Percentiles rank a stretch among this genome's conserved stretches.
Evolutionary conservation across 2,888 invertebrate genomes (phyloP).

Genomic region (Maniola hyperantus): DNA sequence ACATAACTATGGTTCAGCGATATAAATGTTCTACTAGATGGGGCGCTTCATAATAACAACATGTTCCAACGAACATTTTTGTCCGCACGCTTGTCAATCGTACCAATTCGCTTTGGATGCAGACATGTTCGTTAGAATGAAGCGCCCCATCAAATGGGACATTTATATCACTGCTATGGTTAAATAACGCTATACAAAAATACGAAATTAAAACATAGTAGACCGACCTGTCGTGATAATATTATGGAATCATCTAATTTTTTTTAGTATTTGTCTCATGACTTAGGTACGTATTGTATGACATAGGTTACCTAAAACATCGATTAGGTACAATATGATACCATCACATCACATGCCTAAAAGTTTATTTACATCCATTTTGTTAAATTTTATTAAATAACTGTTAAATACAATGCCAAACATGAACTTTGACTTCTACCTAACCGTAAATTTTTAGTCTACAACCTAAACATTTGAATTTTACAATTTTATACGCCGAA

Average conservation of each 20-base stretch:
- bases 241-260: conserved; percentile 37
- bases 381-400: conserved; percentile 45
- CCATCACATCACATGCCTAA: conserved; percentile 75
- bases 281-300: conserved; percentile 31
- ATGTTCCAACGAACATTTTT: no score
- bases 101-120: no score
- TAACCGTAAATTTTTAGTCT: conserved; percentile 60
- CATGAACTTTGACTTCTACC: conserved; percentile 75
- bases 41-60: no score
- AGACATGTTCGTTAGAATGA: no score
- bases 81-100: no score
- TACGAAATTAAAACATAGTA: conserved; percentile 47
- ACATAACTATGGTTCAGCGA: conserved; percentile 33
- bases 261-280: conserved; percentile 36
- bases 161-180: background rate
- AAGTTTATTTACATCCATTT: conserved; percentile 69
- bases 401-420: conserved; percentile 72
- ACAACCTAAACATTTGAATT: conserved; percentile 67
- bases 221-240: conserved; percentile 32
- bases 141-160: no score
- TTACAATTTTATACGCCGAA: conserved; percentile 73
- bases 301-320: conserved; percentile 56
- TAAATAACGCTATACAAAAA: conserved; percentile 52
- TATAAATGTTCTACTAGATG: no score
- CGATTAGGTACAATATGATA: conserved; percentile 68